A percentile compares a stretch with the other conserved stretches of the same genome.
Conservation (phyloP, 2,797 vertebrate species). For the Morelia viridis region DNA sequence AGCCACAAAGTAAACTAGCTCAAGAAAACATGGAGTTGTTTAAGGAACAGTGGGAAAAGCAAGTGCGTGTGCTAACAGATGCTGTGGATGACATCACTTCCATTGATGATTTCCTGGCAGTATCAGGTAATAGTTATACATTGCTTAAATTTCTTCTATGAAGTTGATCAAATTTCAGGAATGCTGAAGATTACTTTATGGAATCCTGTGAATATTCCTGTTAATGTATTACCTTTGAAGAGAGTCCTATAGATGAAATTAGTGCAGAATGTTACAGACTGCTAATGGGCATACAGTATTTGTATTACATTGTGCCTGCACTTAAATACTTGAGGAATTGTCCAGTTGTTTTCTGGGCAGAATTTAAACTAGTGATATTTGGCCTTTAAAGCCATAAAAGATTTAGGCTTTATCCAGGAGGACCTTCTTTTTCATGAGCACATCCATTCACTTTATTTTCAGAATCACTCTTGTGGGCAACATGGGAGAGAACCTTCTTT, state of each 20-base stretch:
- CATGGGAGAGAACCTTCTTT: neutral
- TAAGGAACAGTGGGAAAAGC: constrained; percentile 83
- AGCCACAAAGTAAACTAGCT: constrained; percentile 84
- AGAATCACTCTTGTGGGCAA: neutral
- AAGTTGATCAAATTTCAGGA: neutral
- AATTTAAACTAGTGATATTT: neutral
- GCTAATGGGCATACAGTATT: neutral
- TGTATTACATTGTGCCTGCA: neutral
- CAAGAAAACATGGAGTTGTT: constrained; percentile 85
- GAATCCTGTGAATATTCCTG: neutral
- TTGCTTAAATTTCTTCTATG: neutral
- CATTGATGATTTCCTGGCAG: constrained; percentile 83
- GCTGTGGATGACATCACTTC: constrained; percentile 85
- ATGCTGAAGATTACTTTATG: neutral
- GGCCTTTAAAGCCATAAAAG: neutral
- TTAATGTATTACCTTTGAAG: neutral
- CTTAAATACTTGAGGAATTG: neutral
- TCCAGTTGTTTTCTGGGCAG: neutral
- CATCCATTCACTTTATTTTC: neutral
- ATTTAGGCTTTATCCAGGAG: neutral
- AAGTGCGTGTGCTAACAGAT: constrained; percentile 81
- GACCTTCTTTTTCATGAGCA: neutral
- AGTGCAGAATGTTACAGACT: neutral
- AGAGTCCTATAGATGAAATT: neutral
- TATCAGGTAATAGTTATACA: constrained; percentile 76